These are phyloP conservation scores for Maylandia zebra DNA, from an alignment of 2,113 vertebrate species.

Conservation along the genomic window DNA sequence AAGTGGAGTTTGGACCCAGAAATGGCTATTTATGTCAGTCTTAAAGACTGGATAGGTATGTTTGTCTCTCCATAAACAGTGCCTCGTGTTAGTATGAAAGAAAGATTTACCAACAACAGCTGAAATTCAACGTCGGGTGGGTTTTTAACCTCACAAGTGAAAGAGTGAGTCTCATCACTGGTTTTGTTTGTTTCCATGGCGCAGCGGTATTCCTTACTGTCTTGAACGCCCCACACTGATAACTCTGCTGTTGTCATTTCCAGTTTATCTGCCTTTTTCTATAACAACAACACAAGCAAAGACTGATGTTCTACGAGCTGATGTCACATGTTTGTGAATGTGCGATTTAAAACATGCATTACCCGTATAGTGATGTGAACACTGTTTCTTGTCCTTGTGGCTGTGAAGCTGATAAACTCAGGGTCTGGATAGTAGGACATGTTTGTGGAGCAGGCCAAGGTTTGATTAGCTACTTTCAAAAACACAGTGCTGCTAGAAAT, in stretches of 20 bases:
- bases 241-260: slow-evolving; percentile 74
- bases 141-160: slow-evolving; percentile 69
- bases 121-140: background rate
- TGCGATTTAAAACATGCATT: background rate
- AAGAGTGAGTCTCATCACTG: slow-evolving; percentile 59
- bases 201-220: slow-evolving; percentile 52
- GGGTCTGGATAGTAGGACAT: slow-evolving; percentile 61
- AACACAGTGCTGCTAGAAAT: background rate
- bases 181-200: slow-evolving; percentile 56
- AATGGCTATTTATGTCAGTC: too few relatives aligned
- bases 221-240: slow-evolving; percentile 53
- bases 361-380: slow-evolving; percentile 59
- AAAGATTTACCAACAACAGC: slow-evolving; percentile 32
- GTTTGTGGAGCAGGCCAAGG: background rate
- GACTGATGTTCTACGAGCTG: background rate
- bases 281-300: background rate
- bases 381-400: background rate
- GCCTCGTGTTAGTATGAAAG: background rate
- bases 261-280: slow-evolving; percentile 87
- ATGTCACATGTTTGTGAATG: background rate
- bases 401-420: slow-evolving; percentile 53
- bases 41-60: too few relatives aligned
- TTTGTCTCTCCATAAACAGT: background rate
- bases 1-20: too few relatives aligned
- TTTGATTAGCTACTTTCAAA: slow-evolving; percentile 49